Conservation (phyloP, 2,113 vertebrate genomes). For the Nyctibius bracteatus region DNA sequence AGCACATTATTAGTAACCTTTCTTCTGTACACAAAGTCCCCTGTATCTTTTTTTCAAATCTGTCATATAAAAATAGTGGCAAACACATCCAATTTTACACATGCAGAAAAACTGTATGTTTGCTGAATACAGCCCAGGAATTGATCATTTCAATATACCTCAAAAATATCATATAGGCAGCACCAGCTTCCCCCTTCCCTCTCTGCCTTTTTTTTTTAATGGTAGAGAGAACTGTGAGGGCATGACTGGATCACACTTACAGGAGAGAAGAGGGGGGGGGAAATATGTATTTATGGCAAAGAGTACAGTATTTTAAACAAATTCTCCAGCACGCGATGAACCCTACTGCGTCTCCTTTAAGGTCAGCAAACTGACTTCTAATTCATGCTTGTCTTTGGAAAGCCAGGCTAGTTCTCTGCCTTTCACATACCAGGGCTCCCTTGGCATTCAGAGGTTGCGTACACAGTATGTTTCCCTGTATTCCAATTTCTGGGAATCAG, state of each 20-base stretch:
- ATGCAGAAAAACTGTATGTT: background rate
- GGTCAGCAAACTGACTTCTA: background rate
- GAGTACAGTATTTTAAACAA: background rate
- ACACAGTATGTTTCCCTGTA: background rate
- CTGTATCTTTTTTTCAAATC: background rate
- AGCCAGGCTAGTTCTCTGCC: background rate
- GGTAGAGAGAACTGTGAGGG: background rate
- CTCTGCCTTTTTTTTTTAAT: background rate
- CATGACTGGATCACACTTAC: background rate
- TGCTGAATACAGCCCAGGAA: background rate
- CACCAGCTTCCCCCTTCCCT: background rate
- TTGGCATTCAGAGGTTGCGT: background rate
- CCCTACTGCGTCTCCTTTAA: background rate
- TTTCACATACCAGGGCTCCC: constrained; percentile 16
- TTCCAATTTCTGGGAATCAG: constrained; percentile 53
- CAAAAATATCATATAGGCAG: background rate
- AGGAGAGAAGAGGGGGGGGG: background rate
- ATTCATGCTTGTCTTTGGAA: background rate
- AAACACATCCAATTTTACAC: background rate
- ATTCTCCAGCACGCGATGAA: background rate
- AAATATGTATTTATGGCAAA: background rate
- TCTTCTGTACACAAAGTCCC: background rate
- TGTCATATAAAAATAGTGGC: background rate
- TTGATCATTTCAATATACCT: background rate
- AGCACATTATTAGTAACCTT: background rate